Conservation (phyloP, 64 coral and sea anemone species). For the Dendrophyllia cribrosa region DNA sequence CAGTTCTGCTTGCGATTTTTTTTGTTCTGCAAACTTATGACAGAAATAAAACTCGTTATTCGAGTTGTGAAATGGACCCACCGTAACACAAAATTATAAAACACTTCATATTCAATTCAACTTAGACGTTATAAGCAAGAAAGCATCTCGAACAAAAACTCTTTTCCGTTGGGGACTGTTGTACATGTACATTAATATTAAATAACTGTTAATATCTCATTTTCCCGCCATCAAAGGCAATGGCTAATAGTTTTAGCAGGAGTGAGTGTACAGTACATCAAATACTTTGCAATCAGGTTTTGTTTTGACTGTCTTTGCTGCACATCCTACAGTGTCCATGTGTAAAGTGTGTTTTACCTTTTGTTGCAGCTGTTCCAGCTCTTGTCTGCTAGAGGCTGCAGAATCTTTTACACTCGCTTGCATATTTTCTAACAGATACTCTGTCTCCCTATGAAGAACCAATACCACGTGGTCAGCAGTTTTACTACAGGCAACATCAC, state of each 20-base stretch:
- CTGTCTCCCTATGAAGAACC: conserved; percentile 50
- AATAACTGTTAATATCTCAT: too few relatives aligned
- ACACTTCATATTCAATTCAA: neutral
- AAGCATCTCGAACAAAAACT: neutral
- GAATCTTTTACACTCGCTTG: conserved; percentile 70
- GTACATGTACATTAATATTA: neutral
- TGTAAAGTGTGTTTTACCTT: conserved; percentile 9
- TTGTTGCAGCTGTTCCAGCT: conserved; percentile 35
- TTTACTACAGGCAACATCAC: neutral
- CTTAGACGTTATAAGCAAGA: neutral
- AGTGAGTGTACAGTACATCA: neutral
- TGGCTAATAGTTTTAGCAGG: neutral
- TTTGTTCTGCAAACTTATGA: conserved; percentile 64
- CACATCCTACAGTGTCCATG: neutral
- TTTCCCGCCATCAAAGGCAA: too few relatives aligned
- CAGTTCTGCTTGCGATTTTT: conserved; percentile 67
- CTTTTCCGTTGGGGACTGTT: neutral
- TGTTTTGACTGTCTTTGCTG: neutral
- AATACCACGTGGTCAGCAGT: neutral
- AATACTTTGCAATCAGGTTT: neutral
- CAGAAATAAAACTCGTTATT: neutral
- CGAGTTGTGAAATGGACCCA: too few relatives aligned
- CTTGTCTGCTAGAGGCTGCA: conserved; percentile 41
- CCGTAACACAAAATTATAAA: neutral
- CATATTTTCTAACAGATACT: conserved; percentile 70